Evolutionary conservation across 2,888 invertebrate genomes (phyloP).

Genomic region (Caenorhabditis afra): DNA sequence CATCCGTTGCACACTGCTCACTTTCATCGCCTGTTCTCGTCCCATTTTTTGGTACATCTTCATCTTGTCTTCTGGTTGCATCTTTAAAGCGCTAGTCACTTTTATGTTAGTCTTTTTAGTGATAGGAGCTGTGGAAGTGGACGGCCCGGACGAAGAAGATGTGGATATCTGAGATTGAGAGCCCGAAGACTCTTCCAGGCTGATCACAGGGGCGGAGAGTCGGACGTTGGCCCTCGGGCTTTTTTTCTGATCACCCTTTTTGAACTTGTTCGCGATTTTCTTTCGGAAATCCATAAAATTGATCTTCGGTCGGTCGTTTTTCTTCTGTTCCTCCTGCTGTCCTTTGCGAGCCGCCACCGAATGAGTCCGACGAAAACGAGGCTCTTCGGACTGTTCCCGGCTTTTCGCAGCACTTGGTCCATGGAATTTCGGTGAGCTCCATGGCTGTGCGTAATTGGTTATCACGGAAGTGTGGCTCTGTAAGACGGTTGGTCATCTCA

Average conservation of each 20-base stretch:
- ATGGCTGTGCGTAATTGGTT: slow-evolving; percentile 44
- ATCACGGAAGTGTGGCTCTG: slow-evolving; percentile 39
- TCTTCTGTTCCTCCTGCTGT: background rate
- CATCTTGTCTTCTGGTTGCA: slow-evolving; percentile 38
- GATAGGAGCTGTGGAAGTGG: background rate
- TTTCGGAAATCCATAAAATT: slow-evolving; percentile 35
- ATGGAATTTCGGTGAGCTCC: slow-evolving; percentile 36
- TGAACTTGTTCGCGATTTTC: slow-evolving; percentile 30
- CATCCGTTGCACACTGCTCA: slow-evolving; percentile 42
- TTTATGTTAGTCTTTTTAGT: background rate
- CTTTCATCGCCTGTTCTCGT: slow-evolving; percentile 40
- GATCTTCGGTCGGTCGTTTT: slow-evolving; percentile 19
- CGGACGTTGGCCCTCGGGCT: background rate
- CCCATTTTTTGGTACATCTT: slow-evolving; percentile 52
- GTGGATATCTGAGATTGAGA: slow-evolving; percentile 23
- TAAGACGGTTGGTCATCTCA: background rate
- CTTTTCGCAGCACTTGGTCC: background rate
- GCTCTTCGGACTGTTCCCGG: background rate
- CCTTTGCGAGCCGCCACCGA: slow-evolving; percentile 16
- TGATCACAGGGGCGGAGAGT: slow-evolving; percentile 31
- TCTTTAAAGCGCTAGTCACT: slow-evolving; percentile 3
- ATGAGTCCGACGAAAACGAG: slow-evolving; percentile 21
- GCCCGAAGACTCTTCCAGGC: slow-evolving; percentile 5
- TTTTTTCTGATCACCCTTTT: slow-evolving; percentile 18
- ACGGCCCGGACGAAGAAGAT: background rate